A percentile compares a stretch with the other conserved stretches of the same genome.
Conservation (phyloP, 2,888 invertebrate species). For the Pycnomerus fuliginosus region DNA sequence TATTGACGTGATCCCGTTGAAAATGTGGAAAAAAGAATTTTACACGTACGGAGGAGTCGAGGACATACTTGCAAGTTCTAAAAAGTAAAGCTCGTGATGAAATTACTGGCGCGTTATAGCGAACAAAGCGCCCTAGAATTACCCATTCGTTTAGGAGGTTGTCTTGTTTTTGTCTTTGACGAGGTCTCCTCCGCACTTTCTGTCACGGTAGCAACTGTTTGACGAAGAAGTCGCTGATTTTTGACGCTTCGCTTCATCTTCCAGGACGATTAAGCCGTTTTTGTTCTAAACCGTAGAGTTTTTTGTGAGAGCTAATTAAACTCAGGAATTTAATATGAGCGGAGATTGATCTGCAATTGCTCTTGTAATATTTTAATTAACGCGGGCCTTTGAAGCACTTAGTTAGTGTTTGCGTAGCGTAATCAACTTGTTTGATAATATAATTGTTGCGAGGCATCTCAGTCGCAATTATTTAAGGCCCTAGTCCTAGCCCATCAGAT, state of each 20-base stretch:
- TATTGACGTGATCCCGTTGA: too few species aligned
- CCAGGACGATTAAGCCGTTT: slow-evolving; percentile 19
- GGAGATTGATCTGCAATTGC: slow-evolving; percentile 24
- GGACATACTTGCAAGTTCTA: too few species aligned
- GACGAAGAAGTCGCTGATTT: slow-evolving; percentile 11
- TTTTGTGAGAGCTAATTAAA: neutral
- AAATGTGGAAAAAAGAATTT: too few species aligned
- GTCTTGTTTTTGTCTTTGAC: slow-evolving; percentile 28
- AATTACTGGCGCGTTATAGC: slow-evolving; percentile 17
- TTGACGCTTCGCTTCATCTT: slow-evolving; percentile 17
- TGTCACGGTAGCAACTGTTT: slow-evolving; percentile 21
- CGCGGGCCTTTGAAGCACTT: slow-evolving; percentile 27
- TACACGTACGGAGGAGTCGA: too few species aligned
- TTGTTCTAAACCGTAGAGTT: slow-evolving; percentile 7
- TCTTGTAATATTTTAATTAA: slow-evolving; percentile 29
- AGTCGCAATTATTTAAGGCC: neutral
- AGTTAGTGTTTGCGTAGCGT: slow-evolving; percentile 36
- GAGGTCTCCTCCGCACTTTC: slow-evolving; percentile 25
- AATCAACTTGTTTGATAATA: slow-evolving; percentile 29
- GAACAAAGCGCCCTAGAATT: slow-evolving; percentile 21
- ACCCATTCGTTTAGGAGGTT: slow-evolving; percentile 32
- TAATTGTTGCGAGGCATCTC: slow-evolving; percentile 5
- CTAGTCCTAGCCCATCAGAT: slow-evolving; percentile 1
- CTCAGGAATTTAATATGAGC: neutral
- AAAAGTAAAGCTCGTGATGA: slow-evolving; percentile 13